A percentile compares a stretch with the other conserved stretches of the same genome.
These are phyloP conservation scores for Euclidia mi DNA, from an alignment of 2,888 invertebrate species.

Conservation along the genomic window DNA sequence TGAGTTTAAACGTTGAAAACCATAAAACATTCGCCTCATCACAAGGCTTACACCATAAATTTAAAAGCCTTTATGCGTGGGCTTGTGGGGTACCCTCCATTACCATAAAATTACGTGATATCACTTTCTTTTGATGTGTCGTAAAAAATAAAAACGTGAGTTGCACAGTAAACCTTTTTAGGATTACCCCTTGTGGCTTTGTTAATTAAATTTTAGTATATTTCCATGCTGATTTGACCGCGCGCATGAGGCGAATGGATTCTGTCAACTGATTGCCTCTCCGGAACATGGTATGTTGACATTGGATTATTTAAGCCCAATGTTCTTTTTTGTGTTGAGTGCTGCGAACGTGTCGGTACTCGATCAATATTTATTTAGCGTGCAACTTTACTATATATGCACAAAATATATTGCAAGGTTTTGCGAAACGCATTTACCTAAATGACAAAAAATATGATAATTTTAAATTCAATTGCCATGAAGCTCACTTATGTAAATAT, in stretches of 20 bases:
- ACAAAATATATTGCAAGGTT: not conserved
- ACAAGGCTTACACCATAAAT: conserved; percentile 80
- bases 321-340: not conserved
- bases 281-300: not conserved
- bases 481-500: too few relatives aligned
- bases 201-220: conserved; percentile 62
- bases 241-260: conserved; percentile 6
- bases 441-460: too few relatives aligned
- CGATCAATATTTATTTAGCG: not conserved
- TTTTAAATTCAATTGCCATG: too few relatives aligned
- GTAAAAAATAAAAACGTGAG: conserved; percentile 81
- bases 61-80: conserved; percentile 84
- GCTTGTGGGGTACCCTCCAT: conserved; percentile 80
- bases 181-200: conserved; percentile 49
- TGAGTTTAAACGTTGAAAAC: conserved; percentile 76
- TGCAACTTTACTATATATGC: not conserved
- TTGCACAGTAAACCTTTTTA: conserved; percentile 59
- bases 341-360: not conserved
- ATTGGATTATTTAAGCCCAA: not conserved
- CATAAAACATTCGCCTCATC: conserved; percentile 81
- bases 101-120: conserved; percentile 88
- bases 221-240: conserved; percentile 30
- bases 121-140: conserved; percentile 89
- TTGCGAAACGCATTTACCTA: too few relatives aligned
- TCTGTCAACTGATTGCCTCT: conserved; percentile 14